Percentiles rank a stretch among this genome's conserved stretches.
phyloP scores from a whole-genome alignment of 2,888 invertebrate species.

The Caenorhabditis sp. region DNA sequence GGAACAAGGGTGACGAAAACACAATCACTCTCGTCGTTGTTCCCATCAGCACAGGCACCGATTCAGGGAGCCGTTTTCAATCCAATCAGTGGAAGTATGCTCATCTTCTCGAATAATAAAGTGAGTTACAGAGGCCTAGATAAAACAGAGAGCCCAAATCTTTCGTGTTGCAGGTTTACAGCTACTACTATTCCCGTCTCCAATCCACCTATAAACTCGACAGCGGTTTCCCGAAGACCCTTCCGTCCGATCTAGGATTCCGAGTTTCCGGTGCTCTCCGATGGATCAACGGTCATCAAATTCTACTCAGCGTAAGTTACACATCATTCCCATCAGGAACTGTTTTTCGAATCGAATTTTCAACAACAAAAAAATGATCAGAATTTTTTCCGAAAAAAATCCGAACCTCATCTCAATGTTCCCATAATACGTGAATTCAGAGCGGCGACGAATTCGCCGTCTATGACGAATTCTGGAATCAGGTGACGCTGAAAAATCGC shows the following conservation, averaged over 20 bases:
- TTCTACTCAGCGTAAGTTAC: conserved; percentile 57
- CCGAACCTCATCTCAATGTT: too few species aligned
- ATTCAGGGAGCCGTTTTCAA: conserved; percentile 52
- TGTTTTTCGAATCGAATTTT: too few species aligned
- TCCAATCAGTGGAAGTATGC: conserved; percentile 55
- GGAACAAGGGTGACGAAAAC: conserved; percentile 44
- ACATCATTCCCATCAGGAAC: too few species aligned
- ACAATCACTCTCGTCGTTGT: conserved; percentile 51
- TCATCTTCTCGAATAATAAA: conserved; percentile 55
- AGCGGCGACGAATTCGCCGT: conserved; percentile 59
- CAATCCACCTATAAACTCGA: conserved; percentile 55
- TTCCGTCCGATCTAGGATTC: conserved; percentile 57
- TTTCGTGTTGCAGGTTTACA: conserved; percentile 50
- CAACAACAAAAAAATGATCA: too few species aligned
- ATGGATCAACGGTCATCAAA: conserved; percentile 67
- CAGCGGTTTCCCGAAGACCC: conserved; percentile 60
- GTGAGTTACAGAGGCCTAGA: conserved; percentile 10
- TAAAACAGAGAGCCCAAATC: too few species aligned
- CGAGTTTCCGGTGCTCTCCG: conserved; percentile 59
- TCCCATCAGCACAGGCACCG: conserved; percentile 48
- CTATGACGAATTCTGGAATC: conserved; percentile 69
- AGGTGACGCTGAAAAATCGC: conserved; percentile 57
- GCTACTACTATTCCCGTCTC: conserved; percentile 56
- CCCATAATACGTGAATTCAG: too few species aligned
- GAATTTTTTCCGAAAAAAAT: too few species aligned